Evolutionary conservation across 2,113 vertebrate species (phyloP).

Genomic region (Lamprologus speciosus): DNA sequence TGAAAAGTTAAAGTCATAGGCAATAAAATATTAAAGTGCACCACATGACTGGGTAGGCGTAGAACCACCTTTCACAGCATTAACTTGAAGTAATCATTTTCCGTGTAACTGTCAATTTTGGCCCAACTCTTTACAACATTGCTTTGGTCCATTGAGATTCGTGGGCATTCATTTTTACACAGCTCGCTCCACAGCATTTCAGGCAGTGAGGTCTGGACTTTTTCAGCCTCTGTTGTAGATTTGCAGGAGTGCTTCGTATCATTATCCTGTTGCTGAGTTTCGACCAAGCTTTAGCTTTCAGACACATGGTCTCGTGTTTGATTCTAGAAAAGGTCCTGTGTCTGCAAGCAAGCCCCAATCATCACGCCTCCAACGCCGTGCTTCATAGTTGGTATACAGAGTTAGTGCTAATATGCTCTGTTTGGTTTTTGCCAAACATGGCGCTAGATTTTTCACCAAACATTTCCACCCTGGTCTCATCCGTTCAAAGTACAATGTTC

Average conservation of each 20-base stretch:
- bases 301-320: neutral
- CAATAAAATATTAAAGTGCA: neutral
- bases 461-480: neutral
- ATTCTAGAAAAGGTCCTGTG: neutral
- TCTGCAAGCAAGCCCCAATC: neutral
- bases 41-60: neutral
- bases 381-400: neutral
- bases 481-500: rapidly evolving
- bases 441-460: neutral
- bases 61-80: neutral
- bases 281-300: rapidly evolving
- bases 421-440: neutral
- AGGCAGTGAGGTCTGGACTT: neutral
- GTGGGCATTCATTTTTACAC: neutral
- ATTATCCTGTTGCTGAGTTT: neutral
- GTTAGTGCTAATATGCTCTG: neutral
- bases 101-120: neutral
- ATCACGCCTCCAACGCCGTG: neutral
- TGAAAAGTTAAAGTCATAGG: neutral
- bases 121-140: neutral
- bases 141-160: neutral
- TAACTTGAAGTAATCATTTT: neutral
- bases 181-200: neutral
- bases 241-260: neutral
- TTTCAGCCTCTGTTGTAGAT: neutral